Evolutionary conservation across 2,888 invertebrate genomes (phyloP), one percentile per base, ranked within the genome.

Genomic region (Phymatocera aterrima): DNA sequence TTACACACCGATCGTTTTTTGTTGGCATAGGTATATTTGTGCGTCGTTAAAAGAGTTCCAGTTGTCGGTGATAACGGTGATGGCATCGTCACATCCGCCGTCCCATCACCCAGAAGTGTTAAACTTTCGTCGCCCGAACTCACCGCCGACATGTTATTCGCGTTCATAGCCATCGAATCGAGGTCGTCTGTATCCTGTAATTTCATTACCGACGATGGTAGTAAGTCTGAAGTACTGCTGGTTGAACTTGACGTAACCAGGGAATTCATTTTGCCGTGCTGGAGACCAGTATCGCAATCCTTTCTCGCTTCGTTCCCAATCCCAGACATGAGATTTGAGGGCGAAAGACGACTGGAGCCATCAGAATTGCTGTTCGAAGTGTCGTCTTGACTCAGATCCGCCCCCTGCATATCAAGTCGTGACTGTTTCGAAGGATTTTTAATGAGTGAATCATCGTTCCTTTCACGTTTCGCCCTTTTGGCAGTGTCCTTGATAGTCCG

Each of bases 91-190:
- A 89, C 88, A 40, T 87, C 88, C 3, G 87, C 86, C 2, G 87
- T 86, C 64, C 86, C 88, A 1, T 86, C 83, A 34, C 85, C 85
- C 10, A 88, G 81, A 4, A 90, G 60, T 0, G 88, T 88, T 3
- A 89, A 77, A 78, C 88, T 89, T 70, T 90, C 91, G 81, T 91
- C 91, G 0, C 87, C 88, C 0, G 89, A 90, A 72, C 89, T 90
- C 0, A 85, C 85, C 0, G 85, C 84, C 2, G 88, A 88, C 1
- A 83, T 81, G 79, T 90, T 88, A 61, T 90, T 89, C 3, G 84
- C 86, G 77, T 86, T 89, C 2, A 83, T 83, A 43, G 83, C 84
- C 0, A 87, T 83, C 1, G 87, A 87, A 78, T 89, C 88, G 15
- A 87, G 88, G 64, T 89, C 89, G 40, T 88, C 48, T n/a, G 89